Percentiles rank a stretch among this genome's conserved stretches.
Evolutionary conservation across 1,140 invertebrate genomes (phyloP).

Genomic region (Atta cephalotes): DNA sequence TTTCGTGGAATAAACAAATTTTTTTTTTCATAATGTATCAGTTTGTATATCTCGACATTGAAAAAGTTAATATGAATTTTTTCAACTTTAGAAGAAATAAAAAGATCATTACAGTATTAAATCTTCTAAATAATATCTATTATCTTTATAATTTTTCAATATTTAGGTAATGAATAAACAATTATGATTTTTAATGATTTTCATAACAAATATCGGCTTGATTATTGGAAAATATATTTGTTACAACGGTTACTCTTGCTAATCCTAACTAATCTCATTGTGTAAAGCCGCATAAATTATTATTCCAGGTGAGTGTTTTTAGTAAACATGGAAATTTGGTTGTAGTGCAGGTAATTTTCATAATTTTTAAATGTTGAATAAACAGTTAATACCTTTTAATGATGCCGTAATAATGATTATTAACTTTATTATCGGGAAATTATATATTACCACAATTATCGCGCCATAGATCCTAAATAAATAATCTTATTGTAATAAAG

Average conservation of each 20-base stretch:
- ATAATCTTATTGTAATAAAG: conserved; percentile 46
- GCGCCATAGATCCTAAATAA: conserved; percentile 13
- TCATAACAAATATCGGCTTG: not conserved
- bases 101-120: not conserved
- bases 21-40: not conserved
- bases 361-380: conserved; percentile 12
- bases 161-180: not conserved
- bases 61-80: not conserved
- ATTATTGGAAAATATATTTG: conserved; percentile 4
- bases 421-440: not conserved
- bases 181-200: conserved; percentile 1
- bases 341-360: not conserved
- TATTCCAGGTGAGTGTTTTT: conserved; percentile 25
- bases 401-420: conserved; percentile 1
- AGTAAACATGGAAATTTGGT: conserved; percentile 28
- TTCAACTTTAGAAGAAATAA: not conserved
- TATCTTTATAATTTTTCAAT: not conserved
- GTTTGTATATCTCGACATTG: not conserved
- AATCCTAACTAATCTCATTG: conserved; percentile 16
- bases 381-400: not conserved
- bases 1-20: not conserved
- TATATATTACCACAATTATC: not conserved
- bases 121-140: conserved; percentile 5
- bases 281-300: conserved; percentile 31
- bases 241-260: not conserved